Evolutionary conservation across 2,888 invertebrate species (phyloP), one percentile per base, ranked within the genome.

Genomic region (Mythimna ferrago): DNA sequence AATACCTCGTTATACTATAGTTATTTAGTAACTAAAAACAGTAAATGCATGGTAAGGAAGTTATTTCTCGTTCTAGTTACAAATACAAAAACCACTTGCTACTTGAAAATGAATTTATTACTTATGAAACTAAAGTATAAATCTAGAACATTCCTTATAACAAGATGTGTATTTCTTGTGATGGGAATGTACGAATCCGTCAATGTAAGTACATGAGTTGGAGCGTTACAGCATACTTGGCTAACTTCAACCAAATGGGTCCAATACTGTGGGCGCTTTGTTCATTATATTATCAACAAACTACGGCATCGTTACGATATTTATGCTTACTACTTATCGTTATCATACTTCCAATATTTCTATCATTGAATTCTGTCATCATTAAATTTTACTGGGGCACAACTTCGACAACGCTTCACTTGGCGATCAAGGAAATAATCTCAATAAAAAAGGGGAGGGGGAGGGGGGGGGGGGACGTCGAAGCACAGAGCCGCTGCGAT

Each of bases 301-400:
- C 90, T 92, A 92, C 89, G 86, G 78, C 86, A 83, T 91, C 86
- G 89, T 91, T 91, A 92, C 90, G 89, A 90, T 92, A 91, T 89
- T 94, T 93, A 94, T 90, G 92, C 93, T 95, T 95, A 95, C 93
- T 94, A 95, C 57, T 92, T 93, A 94, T 91, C 82, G 87, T 88
- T 93, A 94, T 91, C 82, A 88, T 88, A 80, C 73, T 76, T 84
- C 65, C 76, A 86, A 88, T 86, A 84, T 86, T 87, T 84, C 81
- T 73, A 88, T 78, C 85, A 87, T 87, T 87, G 87, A 86, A 86
- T 81, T 86, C 85, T 87, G 88, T 89, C 88, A 88, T 89, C 78
- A 80, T 88, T 84, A 82, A 88, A 86, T 48, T 87, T 86, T 86
- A 89, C 81, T 83, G 85, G 86, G 82, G 78, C 70, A 54, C 83